These are phyloP conservation scores for Exocentrus adspersus DNA, from an alignment of 2,888 invertebrate species.

Conservation along the genomic window DNA sequence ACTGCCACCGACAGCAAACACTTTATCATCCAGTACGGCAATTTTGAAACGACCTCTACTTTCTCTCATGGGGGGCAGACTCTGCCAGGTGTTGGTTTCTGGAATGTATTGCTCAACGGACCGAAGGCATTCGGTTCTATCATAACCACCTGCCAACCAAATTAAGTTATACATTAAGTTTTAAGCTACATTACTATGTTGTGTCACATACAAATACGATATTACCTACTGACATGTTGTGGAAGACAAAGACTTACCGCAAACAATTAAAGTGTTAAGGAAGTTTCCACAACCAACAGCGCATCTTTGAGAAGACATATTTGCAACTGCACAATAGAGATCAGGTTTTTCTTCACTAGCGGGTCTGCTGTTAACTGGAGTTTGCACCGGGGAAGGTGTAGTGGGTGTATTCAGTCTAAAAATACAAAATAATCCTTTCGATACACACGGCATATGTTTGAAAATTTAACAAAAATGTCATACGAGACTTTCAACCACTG, in stretches of 20 bases:
- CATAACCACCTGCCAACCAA: slow-evolving; percentile 74
- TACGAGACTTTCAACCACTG: no score
- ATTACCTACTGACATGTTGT: no score
- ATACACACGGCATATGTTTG: no score
- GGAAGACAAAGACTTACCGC: slow-evolving; percentile 79
- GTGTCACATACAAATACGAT: not conserved
- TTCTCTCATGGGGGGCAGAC: slow-evolving; percentile 76
- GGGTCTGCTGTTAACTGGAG: slow-evolving; percentile 59
- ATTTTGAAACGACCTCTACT: slow-evolving; percentile 84
- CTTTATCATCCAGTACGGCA: slow-evolving; percentile 72
- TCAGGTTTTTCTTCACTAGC: slow-evolving; percentile 67
- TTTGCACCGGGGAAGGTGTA: slow-evolving; percentile 62
- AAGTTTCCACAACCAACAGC: slow-evolving; percentile 80
- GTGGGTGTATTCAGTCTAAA: slow-evolving; percentile 60
- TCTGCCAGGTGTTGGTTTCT: slow-evolving; percentile 74
- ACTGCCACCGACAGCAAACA: slow-evolving; percentile 85
- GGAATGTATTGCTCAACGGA: slow-evolving; percentile 81
- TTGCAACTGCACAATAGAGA: slow-evolving; percentile 68
- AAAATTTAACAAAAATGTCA: no score
- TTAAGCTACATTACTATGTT: no score
- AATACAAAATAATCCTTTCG: no score
- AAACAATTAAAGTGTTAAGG: slow-evolving; percentile 77
- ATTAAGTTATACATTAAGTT: no score
- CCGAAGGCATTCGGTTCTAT: slow-evolving; percentile 83
- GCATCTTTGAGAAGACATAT: slow-evolving; percentile 76